phyloP scores from a whole-genome alignment of 2,113 vertebrate species.

The Podocnemis expansa region DNA sequence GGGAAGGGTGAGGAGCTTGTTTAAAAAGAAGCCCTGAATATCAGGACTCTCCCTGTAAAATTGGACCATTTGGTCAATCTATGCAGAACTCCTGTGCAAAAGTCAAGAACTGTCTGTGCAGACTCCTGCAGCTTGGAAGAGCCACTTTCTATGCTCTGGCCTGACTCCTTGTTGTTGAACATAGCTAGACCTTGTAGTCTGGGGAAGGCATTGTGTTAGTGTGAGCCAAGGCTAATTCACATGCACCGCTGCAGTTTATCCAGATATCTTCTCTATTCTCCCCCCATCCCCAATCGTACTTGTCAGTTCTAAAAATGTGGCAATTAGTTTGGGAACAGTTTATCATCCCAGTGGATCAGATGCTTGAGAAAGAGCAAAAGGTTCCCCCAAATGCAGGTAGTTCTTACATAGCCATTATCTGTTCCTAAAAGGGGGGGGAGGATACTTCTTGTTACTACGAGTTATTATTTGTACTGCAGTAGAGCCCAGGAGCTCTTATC shows the following conservation, averaged over 20 bases:
- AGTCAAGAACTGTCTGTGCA: background rate
- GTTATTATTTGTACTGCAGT: background rate
- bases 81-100: background rate
- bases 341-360: background rate
- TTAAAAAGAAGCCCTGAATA: no score
- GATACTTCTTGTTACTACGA: background rate
- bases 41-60: no score
- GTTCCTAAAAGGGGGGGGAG: background rate
- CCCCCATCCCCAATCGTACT: background rate
- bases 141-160: background rate
- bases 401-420: background rate
- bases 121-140: background rate
- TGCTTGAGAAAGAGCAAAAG: background rate
- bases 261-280: background rate
- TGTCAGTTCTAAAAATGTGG: background rate
- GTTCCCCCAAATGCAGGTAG: background rate
- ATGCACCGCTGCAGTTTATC: background rate
- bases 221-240: no score
- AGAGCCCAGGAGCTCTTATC: background rate
- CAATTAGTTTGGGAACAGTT: background rate
- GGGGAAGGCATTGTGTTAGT: background rate
- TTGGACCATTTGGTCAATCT: no score
- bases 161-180: background rate
- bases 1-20: no score
- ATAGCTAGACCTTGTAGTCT: background rate